These are phyloP conservation scores for Plecotus auritus DNA, from an alignment of 2,113 vertebrate genomes.

Conservation along the genomic window DNA sequence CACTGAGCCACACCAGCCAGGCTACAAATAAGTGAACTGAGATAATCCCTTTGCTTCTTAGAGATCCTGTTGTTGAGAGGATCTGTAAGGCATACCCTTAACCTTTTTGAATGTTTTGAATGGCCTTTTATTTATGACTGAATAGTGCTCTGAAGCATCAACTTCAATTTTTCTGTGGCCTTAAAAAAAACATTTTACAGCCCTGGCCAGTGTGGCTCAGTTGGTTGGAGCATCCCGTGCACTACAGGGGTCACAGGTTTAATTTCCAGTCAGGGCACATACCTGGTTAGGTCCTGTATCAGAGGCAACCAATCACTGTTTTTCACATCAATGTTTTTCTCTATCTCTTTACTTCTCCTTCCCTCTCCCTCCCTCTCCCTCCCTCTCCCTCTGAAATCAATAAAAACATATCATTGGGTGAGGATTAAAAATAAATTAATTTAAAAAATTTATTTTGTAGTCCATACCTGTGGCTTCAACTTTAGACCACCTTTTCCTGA, in stretches of 20 bases:
- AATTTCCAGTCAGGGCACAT: background rate
- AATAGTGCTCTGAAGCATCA: background rate
- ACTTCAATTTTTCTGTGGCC: background rate
- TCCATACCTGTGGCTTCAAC: background rate
- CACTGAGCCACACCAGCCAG: too few relatives aligned
- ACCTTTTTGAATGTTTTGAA: conserved; percentile 3
- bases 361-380: background rate
- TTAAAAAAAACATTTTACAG: background rate
- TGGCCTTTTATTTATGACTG: background rate
- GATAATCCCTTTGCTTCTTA: background rate
- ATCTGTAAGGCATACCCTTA: background rate
- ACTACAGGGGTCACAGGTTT: background rate
- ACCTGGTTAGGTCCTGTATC: background rate
- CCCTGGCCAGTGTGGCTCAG: background rate
- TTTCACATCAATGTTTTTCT: background rate
- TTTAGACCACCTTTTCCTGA: background rate
- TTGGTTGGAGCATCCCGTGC: background rate
- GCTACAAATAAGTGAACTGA: too few relatives aligned
- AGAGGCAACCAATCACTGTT: background rate
- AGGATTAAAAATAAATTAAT: background rate
- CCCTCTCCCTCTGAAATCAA: background rate
- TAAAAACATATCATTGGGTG: background rate
- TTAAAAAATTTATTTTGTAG: background rate
- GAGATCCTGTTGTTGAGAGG: background rate
- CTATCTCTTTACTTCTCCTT: background rate